A percentile compares a stretch with the other conserved stretches of the same genome.
These are phyloP conservation scores for Misgurnus mizolepis DNA, from an alignment of 2,113 vertebrate species.

Conservation along the genomic window DNA sequence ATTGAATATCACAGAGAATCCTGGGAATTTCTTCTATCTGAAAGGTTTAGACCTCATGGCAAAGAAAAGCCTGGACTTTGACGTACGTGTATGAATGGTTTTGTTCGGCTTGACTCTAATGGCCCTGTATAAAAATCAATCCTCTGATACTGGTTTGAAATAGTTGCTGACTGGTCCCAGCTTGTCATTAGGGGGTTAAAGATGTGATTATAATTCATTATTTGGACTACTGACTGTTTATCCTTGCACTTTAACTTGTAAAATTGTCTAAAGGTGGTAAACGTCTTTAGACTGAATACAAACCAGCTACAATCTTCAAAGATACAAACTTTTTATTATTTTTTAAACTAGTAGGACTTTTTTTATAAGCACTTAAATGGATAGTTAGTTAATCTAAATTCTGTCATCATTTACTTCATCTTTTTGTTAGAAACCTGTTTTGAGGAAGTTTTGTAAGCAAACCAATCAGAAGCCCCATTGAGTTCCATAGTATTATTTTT, in stretches of 20 bases:
- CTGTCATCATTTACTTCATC: no score
- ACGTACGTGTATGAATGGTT: slow-evolving; percentile 60
- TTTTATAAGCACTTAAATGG: no score
- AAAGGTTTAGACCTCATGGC: slow-evolving; percentile 65
- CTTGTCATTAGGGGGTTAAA: not conserved
- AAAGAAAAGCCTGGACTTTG: slow-evolving; percentile 74
- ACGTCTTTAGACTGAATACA: not conserved
- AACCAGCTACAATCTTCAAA: not conserved
- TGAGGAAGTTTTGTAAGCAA: no score
- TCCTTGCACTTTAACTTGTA: not conserved
- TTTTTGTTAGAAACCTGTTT: no score
- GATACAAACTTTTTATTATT: no score
- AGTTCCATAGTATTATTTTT: no score
- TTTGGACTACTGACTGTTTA: not conserved
- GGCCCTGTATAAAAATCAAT: not conserved
- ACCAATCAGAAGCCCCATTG: no score
- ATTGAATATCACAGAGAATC: slow-evolving; percentile 65
- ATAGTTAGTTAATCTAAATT: no score
- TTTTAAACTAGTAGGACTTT: not conserved
- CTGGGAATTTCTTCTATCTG: slow-evolving; percentile 70
- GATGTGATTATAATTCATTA: not conserved
- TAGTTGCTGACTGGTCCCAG: not conserved
- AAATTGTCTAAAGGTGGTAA: not conserved
- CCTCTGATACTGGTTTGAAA: not conserved
- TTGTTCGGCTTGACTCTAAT: not conserved